Evolutionary conservation across 2,888 invertebrate species (phyloP), one percentile per base, ranked within the genome.

Genomic region (Pherbina coryleti): DNA sequence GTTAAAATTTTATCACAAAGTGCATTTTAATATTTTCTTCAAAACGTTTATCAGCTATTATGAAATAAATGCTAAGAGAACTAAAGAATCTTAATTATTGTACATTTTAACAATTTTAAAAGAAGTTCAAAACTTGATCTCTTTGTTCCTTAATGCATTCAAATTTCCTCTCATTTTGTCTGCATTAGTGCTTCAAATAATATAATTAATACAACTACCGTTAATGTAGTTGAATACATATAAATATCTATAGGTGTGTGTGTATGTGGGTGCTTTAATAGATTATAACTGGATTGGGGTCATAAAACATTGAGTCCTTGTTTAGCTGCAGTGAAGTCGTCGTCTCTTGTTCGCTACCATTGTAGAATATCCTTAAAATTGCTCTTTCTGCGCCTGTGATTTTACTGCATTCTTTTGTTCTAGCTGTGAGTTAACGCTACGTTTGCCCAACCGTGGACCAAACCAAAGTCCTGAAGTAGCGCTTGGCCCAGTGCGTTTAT

Each of bases 391-490:
- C 9, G 77, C 82, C 25, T 84, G 82, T 53, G 25, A 37, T 3
- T 73, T 73, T n/a, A 77, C 79, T 4, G 79, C 37, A 8, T 9
- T 44, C 25, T 25, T 49, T 7, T 34, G 25, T 22, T 19, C 66
- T 25, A 5, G 7, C 64, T 79, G 75, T 25, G 76, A 82, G 67
- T 83, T 82, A 5, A 86, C 81, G 76, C 88, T 87, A n/a, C 87
- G 88, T 79, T 92, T 90, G 76, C 93, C 94, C 31, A 94, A 89
- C 62, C 93, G 90, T 0, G 93, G 93, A 53, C 94, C 94, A 83
- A 94, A 94, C 94, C 94, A 94, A 89, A 94, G 91, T 0, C 91
- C 91, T 28, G 89, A 89, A 53, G 89, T 90, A 64, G 89, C 89
- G 75, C 89, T 87, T 7, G 88, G 88, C 66, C 87, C 88, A 0